Percentiles rank a stretch among this genome's conserved stretches.
phyloP scores from a whole-genome alignment of 2,797 vertebrate genomes.

The Cheirogaleus major region DNA sequence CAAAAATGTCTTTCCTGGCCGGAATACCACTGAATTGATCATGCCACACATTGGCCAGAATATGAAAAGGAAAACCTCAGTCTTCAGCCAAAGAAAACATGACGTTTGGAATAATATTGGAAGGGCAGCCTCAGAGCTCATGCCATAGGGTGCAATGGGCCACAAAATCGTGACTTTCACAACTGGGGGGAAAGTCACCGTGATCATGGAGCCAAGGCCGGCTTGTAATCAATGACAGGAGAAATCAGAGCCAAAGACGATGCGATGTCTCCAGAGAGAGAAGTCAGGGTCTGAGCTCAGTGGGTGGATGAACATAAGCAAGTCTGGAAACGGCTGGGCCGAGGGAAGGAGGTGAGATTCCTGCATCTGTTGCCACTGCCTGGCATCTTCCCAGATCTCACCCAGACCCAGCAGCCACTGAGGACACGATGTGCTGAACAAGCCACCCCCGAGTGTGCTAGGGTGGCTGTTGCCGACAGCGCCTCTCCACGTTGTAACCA shows the following conservation, averaged over 20 bases:
- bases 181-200: background rate
- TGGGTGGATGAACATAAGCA: background rate
- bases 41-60: background rate
- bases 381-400: background rate
- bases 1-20: background rate
- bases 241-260: background rate
- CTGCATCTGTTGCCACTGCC: background rate
- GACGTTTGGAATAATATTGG: background rate
- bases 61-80: conserved; percentile 4
- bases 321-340: background rate
- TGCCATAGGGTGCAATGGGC: background rate
- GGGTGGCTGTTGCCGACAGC: background rate
- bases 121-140: background rate
- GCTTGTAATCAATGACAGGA: background rate
- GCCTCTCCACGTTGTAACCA: background rate
- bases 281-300: background rate
- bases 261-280: background rate
- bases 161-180: no score
- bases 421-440: background rate
- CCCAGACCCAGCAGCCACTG: accelerated
- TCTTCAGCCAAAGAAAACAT: conserved; percentile 4
- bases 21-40: background rate
- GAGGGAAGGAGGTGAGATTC: background rate
- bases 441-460: accelerated
- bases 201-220: background rate